phyloP scores from a whole-genome alignment of 2,113 vertebrate species.

The Thomomys bottae region DNA sequence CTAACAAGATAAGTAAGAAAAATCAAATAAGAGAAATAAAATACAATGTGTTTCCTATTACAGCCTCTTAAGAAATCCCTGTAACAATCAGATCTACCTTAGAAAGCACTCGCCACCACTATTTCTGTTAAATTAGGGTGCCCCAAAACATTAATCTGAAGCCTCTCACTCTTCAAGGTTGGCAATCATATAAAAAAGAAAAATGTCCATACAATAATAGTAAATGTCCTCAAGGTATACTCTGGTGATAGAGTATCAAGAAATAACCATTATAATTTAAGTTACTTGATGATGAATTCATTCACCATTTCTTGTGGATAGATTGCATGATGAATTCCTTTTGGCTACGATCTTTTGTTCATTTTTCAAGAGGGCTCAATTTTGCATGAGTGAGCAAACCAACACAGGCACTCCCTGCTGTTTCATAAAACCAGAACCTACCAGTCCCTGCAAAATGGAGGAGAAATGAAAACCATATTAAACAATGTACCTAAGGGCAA shows the following conservation, averaged over 20 bases:
- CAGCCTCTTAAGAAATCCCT: background rate
- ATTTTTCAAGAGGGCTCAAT: slow-evolving; percentile 61
- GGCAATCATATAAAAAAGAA: slow-evolving; percentile 52
- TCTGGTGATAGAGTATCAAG: background rate
- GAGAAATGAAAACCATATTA: slow-evolving; percentile 38
- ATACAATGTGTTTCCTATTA: background rate
- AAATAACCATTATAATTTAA: slow-evolving; percentile 64
- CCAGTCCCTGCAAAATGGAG: background rate
- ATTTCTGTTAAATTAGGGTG: slow-evolving; percentile 41
- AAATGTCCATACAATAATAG: slow-evolving; percentile 14
- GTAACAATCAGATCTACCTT: background rate
- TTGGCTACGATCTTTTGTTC: slow-evolving; percentile 48
- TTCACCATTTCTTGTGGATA: slow-evolving; percentile 31
- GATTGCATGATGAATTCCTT: slow-evolving; percentile 54
- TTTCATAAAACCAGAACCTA: slow-evolving; percentile 51
- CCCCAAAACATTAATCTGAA: slow-evolving; percentile 56
- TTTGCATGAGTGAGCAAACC: slow-evolving; percentile 47
- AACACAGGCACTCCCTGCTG: slow-evolving; percentile 39
- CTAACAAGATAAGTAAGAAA: background rate
- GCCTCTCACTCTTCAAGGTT: slow-evolving; percentile 32
- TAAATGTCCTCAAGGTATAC: slow-evolving; percentile 29
- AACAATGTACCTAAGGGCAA: slow-evolving; percentile 10
- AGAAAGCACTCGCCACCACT: slow-evolving; percentile 37
- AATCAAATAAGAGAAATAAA: slow-evolving; percentile 46
- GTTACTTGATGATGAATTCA: slow-evolving; percentile 49